Base-by-base conservation (phyloP, 2,797 vertebrate genomes). In the Ciconia nigra region DNA sequence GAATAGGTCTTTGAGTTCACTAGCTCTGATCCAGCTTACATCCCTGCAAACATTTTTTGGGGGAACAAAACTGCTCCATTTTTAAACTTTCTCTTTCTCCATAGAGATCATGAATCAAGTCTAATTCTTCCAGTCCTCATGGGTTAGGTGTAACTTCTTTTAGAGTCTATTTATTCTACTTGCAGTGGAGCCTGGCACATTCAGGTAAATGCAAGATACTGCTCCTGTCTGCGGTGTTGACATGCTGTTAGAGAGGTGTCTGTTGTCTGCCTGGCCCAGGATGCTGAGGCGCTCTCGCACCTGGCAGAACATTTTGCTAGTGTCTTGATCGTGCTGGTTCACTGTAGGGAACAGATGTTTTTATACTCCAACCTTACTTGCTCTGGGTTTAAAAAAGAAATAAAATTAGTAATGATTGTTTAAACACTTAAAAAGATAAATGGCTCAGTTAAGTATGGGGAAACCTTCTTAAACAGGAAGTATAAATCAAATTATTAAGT, bases 201-300 rank as follows among this genome's bases (percentile, higher is more conserved):
- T 69, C 5, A 47, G 44, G 8, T 35, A 46, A 87, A 69, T 41
- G 39, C 29, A 51, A 55, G 47, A 25, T 3, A 16, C 7, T 51
- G 54, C 26, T 73, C 0, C 0, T 66, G 21, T 37, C 13, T 35
- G 25, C 10, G 12, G 1, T 47, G 15, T 15, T 51, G 37, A 54
- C 0, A 0, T 63, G 31, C 13, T 49, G 28, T 47, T 42, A 28
- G 7, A 49, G 33, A 42, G 7, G 5, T 79, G n/a, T 22, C 35
- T 39, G 33, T 18, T 28, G 0, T 44, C 49, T 55, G 17, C 25
- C 57, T 62, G 26, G n/a, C 14, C 14, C 28, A 17, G 46, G 42
- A 58, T 16, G 9, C 24, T 25, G 42, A 79, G 21, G 10, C 10
- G 3, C 13, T 54, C 16, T 91, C 10, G 8, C 7, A 35, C 11